Evolutionary conservation across 2,797 vertebrate species (phyloP).

Genomic region (Sebastes kiyomatsui): DNA sequence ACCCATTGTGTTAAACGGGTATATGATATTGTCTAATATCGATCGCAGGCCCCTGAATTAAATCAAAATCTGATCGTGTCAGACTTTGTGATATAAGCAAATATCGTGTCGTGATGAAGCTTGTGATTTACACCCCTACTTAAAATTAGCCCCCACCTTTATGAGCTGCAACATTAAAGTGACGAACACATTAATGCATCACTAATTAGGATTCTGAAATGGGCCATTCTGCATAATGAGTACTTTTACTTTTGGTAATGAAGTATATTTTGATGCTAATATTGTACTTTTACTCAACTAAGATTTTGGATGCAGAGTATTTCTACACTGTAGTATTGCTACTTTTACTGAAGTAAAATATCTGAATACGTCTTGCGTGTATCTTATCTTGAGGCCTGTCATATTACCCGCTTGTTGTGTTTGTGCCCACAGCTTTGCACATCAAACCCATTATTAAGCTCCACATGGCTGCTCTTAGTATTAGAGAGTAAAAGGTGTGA

Average conservation of each 20-base stretch:
- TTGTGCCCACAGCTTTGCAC: background rate
- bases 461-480: constrained; percentile 16
- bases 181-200: background rate
- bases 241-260: background rate
- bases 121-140: too few relatives aligned
- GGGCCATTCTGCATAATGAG: background rate
- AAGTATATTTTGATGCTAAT: background rate
- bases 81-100: too few relatives aligned
- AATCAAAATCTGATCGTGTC: rapidly evolving
- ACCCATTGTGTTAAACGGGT: too few relatives aligned
- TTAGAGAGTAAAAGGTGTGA: constrained; percentile 20
- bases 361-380: background rate
- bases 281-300: background rate
- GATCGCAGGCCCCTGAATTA: too few relatives aligned
- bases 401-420: background rate
- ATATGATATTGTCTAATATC: too few relatives aligned
- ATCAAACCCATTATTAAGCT: background rate
- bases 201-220: background rate
- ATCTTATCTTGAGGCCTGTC: background rate
- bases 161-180: background rate
- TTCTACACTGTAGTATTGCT: background rate
- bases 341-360: too few relatives aligned
- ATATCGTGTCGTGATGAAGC: too few relatives aligned
- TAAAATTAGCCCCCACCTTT: background rate
- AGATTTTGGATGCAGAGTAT: background rate